Evolutionary conservation across 2,797 vertebrate species (phyloP).

Genomic region (Leucoraja ocellata): DNA sequence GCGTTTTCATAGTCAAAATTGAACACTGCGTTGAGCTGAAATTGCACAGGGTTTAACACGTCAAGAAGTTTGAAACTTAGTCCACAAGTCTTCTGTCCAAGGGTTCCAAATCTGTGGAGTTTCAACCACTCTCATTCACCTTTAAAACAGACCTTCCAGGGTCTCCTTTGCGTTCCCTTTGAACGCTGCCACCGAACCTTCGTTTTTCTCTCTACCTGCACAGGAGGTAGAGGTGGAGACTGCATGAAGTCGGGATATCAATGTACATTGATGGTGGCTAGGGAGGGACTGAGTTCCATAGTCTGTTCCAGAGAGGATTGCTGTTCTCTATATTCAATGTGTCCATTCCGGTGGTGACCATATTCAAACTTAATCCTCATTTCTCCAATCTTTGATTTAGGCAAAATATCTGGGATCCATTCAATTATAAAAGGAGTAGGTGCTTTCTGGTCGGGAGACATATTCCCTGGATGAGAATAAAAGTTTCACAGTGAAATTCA

Average conservation of each 20-base stretch:
- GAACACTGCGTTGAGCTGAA: background rate
- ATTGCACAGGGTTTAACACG: background rate
- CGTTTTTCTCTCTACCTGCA: slow-evolving; percentile 28
- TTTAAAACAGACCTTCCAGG: slow-evolving; percentile 38
- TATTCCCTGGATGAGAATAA: slow-evolving; percentile 56
- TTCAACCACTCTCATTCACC: slow-evolving; percentile 47
- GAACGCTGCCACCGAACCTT: background rate
- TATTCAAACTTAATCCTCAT: slow-evolving; percentile 79
- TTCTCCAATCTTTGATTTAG: slow-evolving; percentile 73
- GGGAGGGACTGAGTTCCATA: slow-evolving; percentile 52
- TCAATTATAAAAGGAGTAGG: slow-evolving; percentile 77
- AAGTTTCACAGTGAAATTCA: background rate
- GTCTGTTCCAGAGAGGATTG: slow-evolving; percentile 50
- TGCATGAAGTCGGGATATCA: slow-evolving; percentile 48
- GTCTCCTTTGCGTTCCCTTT: background rate
- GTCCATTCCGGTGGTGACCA: slow-evolving; percentile 73
- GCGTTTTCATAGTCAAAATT: background rate
- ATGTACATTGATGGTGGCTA: slow-evolving; percentile 58
- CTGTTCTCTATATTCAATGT: slow-evolving; percentile 55
- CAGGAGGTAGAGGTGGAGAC: slow-evolving; percentile 40
- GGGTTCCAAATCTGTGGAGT: slow-evolving; percentile 30
- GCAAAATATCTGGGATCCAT: slow-evolving; percentile 82
- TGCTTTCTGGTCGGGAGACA: slow-evolving; percentile 68
- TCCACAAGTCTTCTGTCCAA: background rate
- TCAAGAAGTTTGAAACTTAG: background rate